Evolutionary conservation across 2,888 invertebrate genomes (phyloP).

Genomic region (Oxyteleia sp.): DNA sequence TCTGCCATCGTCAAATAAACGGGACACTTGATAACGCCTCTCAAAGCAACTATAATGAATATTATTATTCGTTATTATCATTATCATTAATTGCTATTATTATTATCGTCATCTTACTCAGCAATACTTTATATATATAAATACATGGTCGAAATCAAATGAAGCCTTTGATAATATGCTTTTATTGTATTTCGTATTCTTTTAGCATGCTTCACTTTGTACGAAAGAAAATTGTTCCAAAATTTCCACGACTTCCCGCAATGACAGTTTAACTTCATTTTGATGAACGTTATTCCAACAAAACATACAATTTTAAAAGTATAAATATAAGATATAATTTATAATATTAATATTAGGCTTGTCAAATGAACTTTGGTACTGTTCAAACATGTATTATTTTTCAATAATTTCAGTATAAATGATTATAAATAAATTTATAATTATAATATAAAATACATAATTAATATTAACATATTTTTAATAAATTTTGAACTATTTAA

Average conservation of each 20-base stretch:
- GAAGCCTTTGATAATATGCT: conserved; percentile 40
- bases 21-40: conserved; percentile 42
- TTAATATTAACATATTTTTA: too few species aligned
- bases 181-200: conserved; percentile 13
- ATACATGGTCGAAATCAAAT: conserved; percentile 55
- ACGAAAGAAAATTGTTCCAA: not conserved
- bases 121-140: conserved; percentile 51
- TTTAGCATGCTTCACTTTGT: conserved; percentile 37
- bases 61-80: conserved; percentile 54
- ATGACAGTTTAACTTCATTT: too few species aligned
- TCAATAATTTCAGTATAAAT: too few species aligned
- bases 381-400: too few species aligned
- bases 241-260: not conserved
- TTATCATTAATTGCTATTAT: conserved; percentile 57
- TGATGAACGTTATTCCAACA: too few species aligned
- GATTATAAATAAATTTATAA: too few species aligned
- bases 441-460: too few species aligned
- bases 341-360: too few species aligned
- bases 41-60: conserved; percentile 64
- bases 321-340: too few species aligned
- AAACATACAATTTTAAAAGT: too few species aligned
- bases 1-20: conserved; percentile 57
- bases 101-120: conserved; percentile 53
- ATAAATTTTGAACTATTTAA: too few species aligned
- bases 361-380: too few species aligned